Base-by-base conservation (phyloP, 2,888 invertebrate species). In the Carcina quercana region DNA sequence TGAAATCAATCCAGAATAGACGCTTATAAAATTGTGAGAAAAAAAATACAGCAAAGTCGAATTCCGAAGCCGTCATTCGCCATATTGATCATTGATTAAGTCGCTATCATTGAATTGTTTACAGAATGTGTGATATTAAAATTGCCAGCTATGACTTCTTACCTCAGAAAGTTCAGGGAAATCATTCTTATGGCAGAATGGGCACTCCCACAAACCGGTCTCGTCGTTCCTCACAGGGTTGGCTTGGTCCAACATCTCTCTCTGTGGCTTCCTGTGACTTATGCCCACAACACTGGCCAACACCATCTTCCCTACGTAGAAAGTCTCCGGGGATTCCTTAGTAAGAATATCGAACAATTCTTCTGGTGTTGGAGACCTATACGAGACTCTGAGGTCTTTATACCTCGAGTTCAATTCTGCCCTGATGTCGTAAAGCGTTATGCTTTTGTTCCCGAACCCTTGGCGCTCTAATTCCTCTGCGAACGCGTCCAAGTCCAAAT, bases 401-500 rank as follows among this genome's bases (percentile, higher is more conserved):
- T 97, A 97, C 30, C 97, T 87, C 60, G 93, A 91, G 72, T 96
- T 98, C 50, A 99, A 80, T 83, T 99, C 99, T 0, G 95, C 95
- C 46, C 98, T 86, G 38, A 99, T 99, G 62, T 99, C 98, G 60
- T 99, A 98, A 26, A 99, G 72, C 0, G 98, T 99, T 37, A 97
- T 97, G 55, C 94, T 93, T 54, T 95, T 95, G 57, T 95, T 94
- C 3, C 94, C 92, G 53, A 92, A 93, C 6, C 93, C 93, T 86
- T 93, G 98, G 32, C 97, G 87, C 56, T 97, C 95, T 37, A 99
- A 85, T 78, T 99, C 98, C 51, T 96, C 97, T 0, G 98, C 98
- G 66, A 99, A 99, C 0, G 98, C 98, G 68, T 99, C 98, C 40
- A 99, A 85, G 85, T 99, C 98, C 15, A 99, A 86, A 69, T 99